A percentile compares a stretch with the other conserved stretches of the same genome.
These are phyloP conservation scores for Pantherophis alleghaniensis DNA, from an alignment of 2,797 vertebrate genomes.

Conservation along the genomic window DNA sequence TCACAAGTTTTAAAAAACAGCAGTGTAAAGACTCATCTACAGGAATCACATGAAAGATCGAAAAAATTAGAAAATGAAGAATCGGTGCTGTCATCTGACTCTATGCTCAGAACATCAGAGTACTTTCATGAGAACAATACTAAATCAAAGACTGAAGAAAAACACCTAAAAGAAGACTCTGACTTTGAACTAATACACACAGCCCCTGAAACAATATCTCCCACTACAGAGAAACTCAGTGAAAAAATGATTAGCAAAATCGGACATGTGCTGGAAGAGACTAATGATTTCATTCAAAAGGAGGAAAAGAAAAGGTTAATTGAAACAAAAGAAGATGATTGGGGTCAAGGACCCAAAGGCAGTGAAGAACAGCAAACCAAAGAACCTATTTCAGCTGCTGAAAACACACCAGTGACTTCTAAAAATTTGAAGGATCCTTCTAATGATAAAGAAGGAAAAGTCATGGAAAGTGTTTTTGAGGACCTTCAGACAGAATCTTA, in stretches of 20 bases:
- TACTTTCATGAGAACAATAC: slow-evolving; percentile 18
- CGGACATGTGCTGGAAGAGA: background rate
- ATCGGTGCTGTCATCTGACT: background rate
- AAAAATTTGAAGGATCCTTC: slow-evolving; percentile 27
- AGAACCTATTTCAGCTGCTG: slow-evolving; percentile 20
- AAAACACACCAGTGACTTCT: background rate
- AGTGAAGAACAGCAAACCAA: background rate
- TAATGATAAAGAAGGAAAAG: slow-evolving; percentile 10
- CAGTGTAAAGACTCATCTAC: background rate
- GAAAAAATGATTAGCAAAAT: background rate
- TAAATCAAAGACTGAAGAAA: background rate
- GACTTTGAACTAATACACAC: background rate
- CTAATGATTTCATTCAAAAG: slow-evolving; percentile 11
- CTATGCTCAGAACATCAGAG: background rate
- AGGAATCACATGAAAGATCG: background rate
- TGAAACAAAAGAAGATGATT: slow-evolving; percentile 5
- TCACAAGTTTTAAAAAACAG: background rate
- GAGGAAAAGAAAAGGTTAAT: slow-evolving; percentile 2
- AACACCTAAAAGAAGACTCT: slow-evolving; percentile 12
- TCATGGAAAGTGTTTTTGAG: slow-evolving; percentile 32
- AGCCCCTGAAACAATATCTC: background rate
- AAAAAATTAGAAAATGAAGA: background rate
- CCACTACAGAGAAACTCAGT: background rate
- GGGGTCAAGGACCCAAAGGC: background rate
- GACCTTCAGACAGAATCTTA: background rate